Evolutionary conservation across 2,888 invertebrate genomes (phyloP).

Genomic region (Luperina testacea): DNA sequence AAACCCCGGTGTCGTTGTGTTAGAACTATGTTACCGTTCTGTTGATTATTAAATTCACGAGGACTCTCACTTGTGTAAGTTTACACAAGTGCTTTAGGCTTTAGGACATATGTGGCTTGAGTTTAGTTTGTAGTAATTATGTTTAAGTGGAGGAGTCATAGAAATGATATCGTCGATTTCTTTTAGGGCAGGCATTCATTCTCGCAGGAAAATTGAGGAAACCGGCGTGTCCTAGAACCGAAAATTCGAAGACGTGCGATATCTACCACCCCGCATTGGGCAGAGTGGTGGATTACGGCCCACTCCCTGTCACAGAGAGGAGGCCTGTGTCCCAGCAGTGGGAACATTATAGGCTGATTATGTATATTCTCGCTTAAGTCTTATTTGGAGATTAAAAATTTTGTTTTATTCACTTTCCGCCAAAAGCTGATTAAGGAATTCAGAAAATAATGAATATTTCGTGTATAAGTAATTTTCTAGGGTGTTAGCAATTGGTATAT

Average conservation of each 20-base stretch:
- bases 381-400: neutral
- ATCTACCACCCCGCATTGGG: no score
- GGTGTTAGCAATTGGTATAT: no score
- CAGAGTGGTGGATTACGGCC: no score
- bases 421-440: neutral
- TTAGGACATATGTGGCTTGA: conserved; percentile 16
- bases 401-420: neutral
- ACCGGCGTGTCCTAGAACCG: no score
- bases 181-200: neutral
- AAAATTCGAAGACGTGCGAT: no score
- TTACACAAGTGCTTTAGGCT: neutral
- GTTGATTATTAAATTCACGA: conserved; percentile 58
- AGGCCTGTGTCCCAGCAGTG: no score
- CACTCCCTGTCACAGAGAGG: no score
- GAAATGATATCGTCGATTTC: neutral
- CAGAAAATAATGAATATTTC: neutral
- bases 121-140: neutral
- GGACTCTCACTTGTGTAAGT: conserved; percentile 6
- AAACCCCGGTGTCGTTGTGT: conserved; percentile 53
- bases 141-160: neutral
- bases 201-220: no score
- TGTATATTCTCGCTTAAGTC: no score
- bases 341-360: no score
- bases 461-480: no score
- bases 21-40: conserved; percentile 56